Evolutionary conservation across 1,140 invertebrate genomes (phyloP), one percentile per base, ranked within the genome.

Genomic region (Bombus polaris): DNA sequence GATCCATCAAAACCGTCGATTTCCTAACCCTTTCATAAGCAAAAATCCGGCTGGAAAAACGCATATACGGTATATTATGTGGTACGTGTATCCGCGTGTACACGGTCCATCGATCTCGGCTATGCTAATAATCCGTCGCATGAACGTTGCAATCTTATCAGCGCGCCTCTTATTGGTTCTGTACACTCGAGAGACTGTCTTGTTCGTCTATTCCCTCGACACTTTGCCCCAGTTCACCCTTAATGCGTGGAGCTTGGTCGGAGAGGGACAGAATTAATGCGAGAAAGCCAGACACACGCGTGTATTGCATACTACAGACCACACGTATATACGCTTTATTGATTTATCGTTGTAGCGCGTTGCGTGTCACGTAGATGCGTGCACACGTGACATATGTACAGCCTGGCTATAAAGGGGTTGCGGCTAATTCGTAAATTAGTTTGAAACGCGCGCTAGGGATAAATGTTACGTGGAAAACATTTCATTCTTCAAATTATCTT

Each of bases 111-210:
- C 28, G 42, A 74, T 44, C 72, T 42, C 32, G 18, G 18, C 32
- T 28, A 44, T 18, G 53, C 71, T 87, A 88, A 90, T 93, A 91
- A 92, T 72, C 70, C 70, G 89, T 86, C 74, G 18, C 78, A 87
- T 87, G 87, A 35, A 72, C 39, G 71, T 72, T 18, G n/a, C 25
- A 89, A 80, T 91, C 88, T 93, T 92, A 91, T 91, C 92, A 91
- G 87, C 85, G 76, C 84, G 89, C 83, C 82, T 84, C 86, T 73
- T 90, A 89, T 92, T 87, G 89, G 76, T 81, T 78, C 37, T n/a
- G 84, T 39, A 39, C 32, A 44, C 22, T 57, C 22, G 57, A 57
- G 9, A 53, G 73, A 71, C 35, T 76, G 74, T 87, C 76, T 53
- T 28, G 74, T 53, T 70, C 32, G 53, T 71, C 25, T 59, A 81